Percentiles rank a stretch among this genome's conserved stretches.
These are phyloP conservation scores for Andrena haemorrhoa DNA, from an alignment of 2,888 invertebrate genomes.

Conservation along the genomic window DNA sequence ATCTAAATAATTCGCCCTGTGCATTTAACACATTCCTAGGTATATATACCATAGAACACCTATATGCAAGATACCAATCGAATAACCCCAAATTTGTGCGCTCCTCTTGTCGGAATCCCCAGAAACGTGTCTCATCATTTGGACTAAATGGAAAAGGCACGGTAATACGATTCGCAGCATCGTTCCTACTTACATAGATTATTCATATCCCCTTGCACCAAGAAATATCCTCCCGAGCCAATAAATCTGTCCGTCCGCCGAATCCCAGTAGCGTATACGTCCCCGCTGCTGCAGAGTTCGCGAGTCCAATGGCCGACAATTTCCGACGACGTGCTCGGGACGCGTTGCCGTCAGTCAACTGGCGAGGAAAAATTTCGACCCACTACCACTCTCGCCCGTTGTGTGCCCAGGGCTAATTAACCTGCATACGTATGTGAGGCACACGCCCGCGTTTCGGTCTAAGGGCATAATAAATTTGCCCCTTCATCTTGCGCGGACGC, in stretches of 20 bases:
- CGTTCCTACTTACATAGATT: too few species aligned
- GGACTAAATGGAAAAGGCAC: too few species aligned
- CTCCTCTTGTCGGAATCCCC: too few species aligned
- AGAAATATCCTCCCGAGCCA: neutral
- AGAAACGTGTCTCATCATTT: too few species aligned
- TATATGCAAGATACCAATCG: too few species aligned
- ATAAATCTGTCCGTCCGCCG: neutral
- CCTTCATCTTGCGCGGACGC: slow-evolving; percentile 14
- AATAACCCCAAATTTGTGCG: too few species aligned
- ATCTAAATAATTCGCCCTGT: too few species aligned
- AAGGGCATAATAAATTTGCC: slow-evolving; percentile 57
- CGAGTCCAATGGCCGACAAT: neutral
- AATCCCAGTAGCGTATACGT: slow-evolving; percentile 8
- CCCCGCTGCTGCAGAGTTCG: neutral
- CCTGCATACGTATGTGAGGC: slow-evolving; percentile 3
- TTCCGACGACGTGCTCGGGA: slow-evolving; percentile 4
- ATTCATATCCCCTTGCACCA: too few species aligned
- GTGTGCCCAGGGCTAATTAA: slow-evolving; percentile 47
- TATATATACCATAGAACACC: too few species aligned
- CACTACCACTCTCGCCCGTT: neutral
- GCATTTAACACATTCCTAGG: too few species aligned
- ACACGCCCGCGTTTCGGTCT: slow-evolving; percentile 18
- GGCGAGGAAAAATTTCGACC: slow-evolving; percentile 17
- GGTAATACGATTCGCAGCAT: too few species aligned
- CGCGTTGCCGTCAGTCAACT: neutral